Percentiles rank a stretch among this genome's conserved stretches.
phyloP scores from a whole-genome alignment of 2,888 invertebrate genomes.

The Incurvaria masculella region DNA sequence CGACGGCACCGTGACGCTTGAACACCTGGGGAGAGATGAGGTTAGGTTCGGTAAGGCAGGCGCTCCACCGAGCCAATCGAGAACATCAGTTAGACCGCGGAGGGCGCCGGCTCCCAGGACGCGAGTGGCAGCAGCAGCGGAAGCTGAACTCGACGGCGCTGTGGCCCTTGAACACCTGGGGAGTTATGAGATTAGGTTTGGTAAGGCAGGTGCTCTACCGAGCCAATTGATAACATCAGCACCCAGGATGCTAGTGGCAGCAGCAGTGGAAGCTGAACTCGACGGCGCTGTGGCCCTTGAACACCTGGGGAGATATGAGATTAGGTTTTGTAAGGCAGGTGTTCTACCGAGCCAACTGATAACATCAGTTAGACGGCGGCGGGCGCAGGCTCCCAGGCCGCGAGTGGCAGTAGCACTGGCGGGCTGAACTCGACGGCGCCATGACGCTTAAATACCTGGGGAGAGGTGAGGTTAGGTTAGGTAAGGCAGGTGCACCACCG shows the following conservation, averaged over 20 bases:
- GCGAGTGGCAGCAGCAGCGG: too few relatives aligned
- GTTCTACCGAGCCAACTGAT: slow-evolving; percentile 78
- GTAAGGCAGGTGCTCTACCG: too few relatives aligned
- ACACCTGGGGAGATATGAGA: slow-evolving; percentile 55
- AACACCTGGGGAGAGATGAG: slow-evolving; percentile 60
- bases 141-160: too few relatives aligned
- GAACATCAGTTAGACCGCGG: slow-evolving; percentile 67
- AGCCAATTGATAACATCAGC: too few relatives aligned
- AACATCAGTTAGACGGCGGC: slow-evolving; percentile 82
- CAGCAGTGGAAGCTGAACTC: too few relatives aligned
- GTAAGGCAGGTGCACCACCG: slow-evolving; percentile 79
- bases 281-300: too few relatives aligned
- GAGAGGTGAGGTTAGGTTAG: slow-evolving; percentile 68
- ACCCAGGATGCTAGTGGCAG: too few relatives aligned
- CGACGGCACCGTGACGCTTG: slow-evolving; percentile 74
- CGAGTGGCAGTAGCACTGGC: slow-evolving; percentile 77
- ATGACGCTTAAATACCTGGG: slow-evolving; percentile 68
- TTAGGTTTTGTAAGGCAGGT: slow-evolving; percentile 82
- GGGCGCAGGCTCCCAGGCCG: slow-evolving; percentile 58
- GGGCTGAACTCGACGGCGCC: slow-evolving; percentile 78
- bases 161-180: too few relatives aligned
- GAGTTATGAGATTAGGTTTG: slow-evolving; percentile 68
- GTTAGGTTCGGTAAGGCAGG: too few relatives aligned
- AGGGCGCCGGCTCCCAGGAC: slow-evolving; percentile 55
- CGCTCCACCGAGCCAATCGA: too few relatives aligned